Evolutionary conservation across 2,113 vertebrate genomes (phyloP), one percentile per base, ranked within the genome.

Genomic region (Ophiodon elongatus): DNA sequence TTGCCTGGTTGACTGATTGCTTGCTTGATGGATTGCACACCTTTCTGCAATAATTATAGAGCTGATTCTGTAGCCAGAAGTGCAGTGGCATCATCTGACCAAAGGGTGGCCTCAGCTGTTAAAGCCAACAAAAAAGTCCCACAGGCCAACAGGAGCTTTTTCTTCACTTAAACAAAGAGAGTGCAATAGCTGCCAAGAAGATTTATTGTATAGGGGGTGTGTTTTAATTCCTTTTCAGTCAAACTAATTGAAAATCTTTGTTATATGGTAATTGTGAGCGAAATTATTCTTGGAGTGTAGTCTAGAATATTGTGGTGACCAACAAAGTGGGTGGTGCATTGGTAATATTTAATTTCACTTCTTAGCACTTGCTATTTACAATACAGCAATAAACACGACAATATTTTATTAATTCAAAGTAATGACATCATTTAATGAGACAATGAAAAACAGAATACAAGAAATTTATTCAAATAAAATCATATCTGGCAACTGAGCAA

Each of bases 11-110:
- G 29, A 21, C 33, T 13, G 23, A 4, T 25, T 35, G 19, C 21
- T n/a, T 67, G 7, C 25, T 29, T 72, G 23, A 31, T 37, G 37
- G 60, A 9, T 50, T 75, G 54, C 63, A 13, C 6, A 0, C 63
- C 3, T 67, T 52, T 33, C 2, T 62, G 14, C 41, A 64, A 27
- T 3, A 66, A 39, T 6, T 23, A 8, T 15, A 15, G 4, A 37
- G 52, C 35, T 47, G 25, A 60, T 37, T 62, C 14, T 56, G 43
- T 39, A 72, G 21, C 7, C 23, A 17, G 6, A 15, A 33, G 3
- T 43, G n/a, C 50, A 66, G 59, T 74, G 31, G 10, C 60, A 67
- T 67, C 27, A 29, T 79, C 0, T 71, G 67, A 64, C 62, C 76
- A 76, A 31, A 79, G 19, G 45, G 25, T 27, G 74, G 29, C 50